Evolutionary conservation across 1,140 invertebrate genomes (phyloP).

Genomic region (Dreissena rostriformis): DNA sequence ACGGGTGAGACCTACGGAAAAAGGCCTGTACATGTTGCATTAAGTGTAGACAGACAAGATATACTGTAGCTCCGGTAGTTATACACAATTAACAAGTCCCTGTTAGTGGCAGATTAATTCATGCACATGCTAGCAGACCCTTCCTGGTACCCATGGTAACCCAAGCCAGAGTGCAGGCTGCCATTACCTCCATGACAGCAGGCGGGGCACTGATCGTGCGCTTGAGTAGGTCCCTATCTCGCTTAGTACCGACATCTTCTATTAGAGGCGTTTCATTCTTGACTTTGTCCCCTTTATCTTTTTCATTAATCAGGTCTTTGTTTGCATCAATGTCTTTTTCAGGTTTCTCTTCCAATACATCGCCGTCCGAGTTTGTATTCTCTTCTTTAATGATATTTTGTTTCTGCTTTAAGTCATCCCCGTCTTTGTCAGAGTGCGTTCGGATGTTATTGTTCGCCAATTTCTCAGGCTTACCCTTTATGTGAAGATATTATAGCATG

Average conservation of each 20-base stretch:
- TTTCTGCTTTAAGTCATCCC: constrained; percentile 36
- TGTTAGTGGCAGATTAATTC: too few species aligned
- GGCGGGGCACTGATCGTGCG: constrained; percentile 43
- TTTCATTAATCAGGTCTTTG: constrained; percentile 53
- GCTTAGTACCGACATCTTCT: constrained; percentile 42
- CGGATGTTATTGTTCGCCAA: too few species aligned
- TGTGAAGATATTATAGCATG: too few species aligned
- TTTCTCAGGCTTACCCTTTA: too few species aligned
- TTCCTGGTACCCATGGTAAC: too few species aligned
- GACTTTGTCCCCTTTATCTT: constrained; percentile 36
- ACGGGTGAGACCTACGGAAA: too few species aligned
- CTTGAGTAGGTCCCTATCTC: constrained; percentile 43
- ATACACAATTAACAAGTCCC: too few species aligned
- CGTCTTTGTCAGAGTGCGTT: constrained; percentile 29
- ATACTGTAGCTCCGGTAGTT: too few species aligned
- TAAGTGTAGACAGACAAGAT: too few species aligned
- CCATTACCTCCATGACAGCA: constrained; percentile 46
- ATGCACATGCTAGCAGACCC: too few species aligned
- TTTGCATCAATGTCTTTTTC: constrained; percentile 57
- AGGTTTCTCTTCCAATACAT: constrained; percentile 51
- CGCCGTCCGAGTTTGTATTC: constrained; percentile 23
- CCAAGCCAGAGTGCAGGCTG: background rate
- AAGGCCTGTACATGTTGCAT: too few species aligned
- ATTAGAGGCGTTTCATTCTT: constrained; percentile 53
- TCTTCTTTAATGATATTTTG: constrained; percentile 23